A percentile compares a stretch with the other conserved stretches of the same genome.
These are phyloP conservation scores for Otus sunia DNA, from an alignment of 2,113 vertebrate species.

Conservation along the genomic window DNA sequence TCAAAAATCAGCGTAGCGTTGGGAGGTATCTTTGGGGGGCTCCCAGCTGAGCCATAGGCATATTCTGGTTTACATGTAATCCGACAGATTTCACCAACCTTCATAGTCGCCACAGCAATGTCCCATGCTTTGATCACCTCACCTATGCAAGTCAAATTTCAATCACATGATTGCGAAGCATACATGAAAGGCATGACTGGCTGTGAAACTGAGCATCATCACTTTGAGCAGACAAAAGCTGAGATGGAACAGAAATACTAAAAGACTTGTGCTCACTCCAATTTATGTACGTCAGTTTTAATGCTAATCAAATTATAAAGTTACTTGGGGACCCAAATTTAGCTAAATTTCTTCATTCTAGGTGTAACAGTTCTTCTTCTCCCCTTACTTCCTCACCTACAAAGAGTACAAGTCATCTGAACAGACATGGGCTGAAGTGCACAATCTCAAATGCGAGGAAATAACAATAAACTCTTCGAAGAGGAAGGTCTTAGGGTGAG, in stretches of 20 bases:
- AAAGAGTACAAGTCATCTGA: background rate
- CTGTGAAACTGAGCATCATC: background rate
- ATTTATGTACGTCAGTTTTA: background rate
- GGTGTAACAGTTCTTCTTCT: background rate
- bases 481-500: background rate
- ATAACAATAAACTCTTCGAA: background rate
- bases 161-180: background rate
- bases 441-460: background rate
- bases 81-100: slow-evolving; percentile 87
- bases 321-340: background rate
- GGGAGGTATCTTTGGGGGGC: slow-evolving; percentile 96
- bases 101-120: slow-evolving; percentile 93
- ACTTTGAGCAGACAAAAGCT: background rate
- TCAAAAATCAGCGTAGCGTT: slow-evolving; percentile 90
- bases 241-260: background rate
- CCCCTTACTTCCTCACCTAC: background rate
- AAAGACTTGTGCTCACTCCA: background rate
- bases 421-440: background rate
- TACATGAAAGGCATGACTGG: background rate
- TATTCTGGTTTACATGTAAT: slow-evolving; percentile 94
- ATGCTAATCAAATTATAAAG: background rate
- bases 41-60: slow-evolving; percentile 92
- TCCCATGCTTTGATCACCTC: slow-evolving; percentile 99
- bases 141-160: slow-evolving; percentile 70
- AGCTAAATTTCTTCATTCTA: background rate